Evolutionary conservation across 53 echinoderm and acorn worm species (phyloP).

Genomic region (Paelopatides confundens): DNA sequence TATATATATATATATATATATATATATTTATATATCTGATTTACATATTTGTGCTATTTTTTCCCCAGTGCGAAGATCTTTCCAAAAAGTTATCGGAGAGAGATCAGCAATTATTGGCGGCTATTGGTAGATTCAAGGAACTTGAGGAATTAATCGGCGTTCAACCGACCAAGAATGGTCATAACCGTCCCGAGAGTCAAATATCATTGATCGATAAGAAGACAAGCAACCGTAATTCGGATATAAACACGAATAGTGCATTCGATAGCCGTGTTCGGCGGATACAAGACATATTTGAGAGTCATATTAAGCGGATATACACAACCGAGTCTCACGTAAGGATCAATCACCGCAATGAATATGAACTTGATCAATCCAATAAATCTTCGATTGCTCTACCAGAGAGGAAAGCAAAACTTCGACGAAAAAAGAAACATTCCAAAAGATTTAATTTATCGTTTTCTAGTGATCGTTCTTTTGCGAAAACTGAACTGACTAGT

Average conservation of each 20-base stretch:
- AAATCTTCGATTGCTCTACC: background rate
- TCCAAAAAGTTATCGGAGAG: background rate
- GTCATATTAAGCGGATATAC: conserved; percentile 2
- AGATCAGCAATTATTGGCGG: conserved; percentile 7
- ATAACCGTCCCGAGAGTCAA: background rate
- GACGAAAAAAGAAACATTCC: conserved; percentile 1
- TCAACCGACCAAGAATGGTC: background rate
- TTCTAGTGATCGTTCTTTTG: conserved; percentile 13
- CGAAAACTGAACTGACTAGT: too few relatives aligned
- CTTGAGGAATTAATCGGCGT: conserved; percentile 19
- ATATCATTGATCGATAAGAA: background rate
- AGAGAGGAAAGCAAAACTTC: background rate
- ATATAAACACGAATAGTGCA: background rate
- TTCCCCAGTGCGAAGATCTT: conserved; percentile 14
- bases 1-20: background rate
- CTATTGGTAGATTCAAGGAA: conserved; percentile 4
- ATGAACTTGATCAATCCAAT: background rate
- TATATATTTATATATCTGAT: background rate
- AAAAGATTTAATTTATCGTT: background rate
- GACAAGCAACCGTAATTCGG: background rate
- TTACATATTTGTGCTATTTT: background rate
- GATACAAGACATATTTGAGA: conserved; percentile 21
- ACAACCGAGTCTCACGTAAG: background rate
- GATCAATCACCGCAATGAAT: background rate
- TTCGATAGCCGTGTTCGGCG: conserved; percentile 1